Base-by-base conservation (phyloP, 2,888 invertebrate species). In the Cataglyphis cursor region DNA sequence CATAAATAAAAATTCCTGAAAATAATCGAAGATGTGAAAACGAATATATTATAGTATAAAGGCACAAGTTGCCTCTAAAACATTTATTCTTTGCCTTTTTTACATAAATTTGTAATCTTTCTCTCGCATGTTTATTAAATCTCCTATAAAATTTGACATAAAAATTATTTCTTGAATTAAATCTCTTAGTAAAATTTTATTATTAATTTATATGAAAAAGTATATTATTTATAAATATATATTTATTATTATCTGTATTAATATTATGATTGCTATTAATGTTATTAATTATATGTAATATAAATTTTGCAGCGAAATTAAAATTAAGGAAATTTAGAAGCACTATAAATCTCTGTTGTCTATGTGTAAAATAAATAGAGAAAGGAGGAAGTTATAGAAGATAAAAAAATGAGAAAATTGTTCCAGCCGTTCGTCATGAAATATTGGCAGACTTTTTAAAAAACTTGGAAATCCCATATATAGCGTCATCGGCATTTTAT, bases 401-500 rank as follows among this genome's bases (percentile, higher is more conserved):
- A n/a, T 15, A 18, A 9, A 48, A 51, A 18, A 18, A 24, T 12
- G 15, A 57, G 21, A 76, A 44, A 72, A 64, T 41, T 15, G n/a
- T 18, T 72, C n/a, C n/a, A 18, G 24, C 8, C 35, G 35, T 48
- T 72, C n/a, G 48, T 73, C 73, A 59, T 28, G 54, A 83, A 74
- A 73, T 70, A 31, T 78, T 83, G 35, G 44, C 10, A 28, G 65
- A 84, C 65, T 81, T 88, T 88, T 87, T 84, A 65, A 72, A 81
- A 87, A 62, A 87, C 82, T 82, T 74, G 90, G 91, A 88, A 91
- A 90, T 91, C 85, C 91, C 90, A 64, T 84, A 38, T 62, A 80
- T 90, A 88, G 65, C 91, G 91, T 91, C 90, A 91, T 91, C 84
- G 70, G 35, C 70, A 41, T 72, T 38, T 31, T 76, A 62, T 59